Base-by-base conservation (phyloP, 2,888 invertebrate genomes). In the Rhyacophila evoluta region DNA sequence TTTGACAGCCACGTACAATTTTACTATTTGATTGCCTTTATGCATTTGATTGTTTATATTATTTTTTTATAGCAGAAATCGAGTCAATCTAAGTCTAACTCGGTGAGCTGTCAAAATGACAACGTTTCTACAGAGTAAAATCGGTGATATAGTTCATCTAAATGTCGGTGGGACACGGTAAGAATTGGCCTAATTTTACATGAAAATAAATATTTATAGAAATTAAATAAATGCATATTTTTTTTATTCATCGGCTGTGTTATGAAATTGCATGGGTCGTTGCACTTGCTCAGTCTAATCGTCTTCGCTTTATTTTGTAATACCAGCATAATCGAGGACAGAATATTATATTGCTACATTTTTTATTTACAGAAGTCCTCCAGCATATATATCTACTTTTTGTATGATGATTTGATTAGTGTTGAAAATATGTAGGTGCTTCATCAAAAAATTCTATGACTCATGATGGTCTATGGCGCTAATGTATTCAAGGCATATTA, bases 141-240 rank as follows among this genome's bases (percentile, higher is more conserved):
- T 79, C 19, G 80, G 81, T 27, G 82, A 79, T 55, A 97, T 98
- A 84, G 94, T 98, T 80, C 95, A 97, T 88, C 91, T 98, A 83
- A 98, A 98, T 89, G 97, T 98, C 83, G 98, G 98, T 79, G 98
- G 98, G 82, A 96, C 95, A 85, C 95, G 95, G 97, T 97, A 91
- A 87, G 86, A 70, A 72, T 79, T 73, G 79, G 25, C 10, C 15
- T 19, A 19, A 55, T 78, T 80, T 75, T 77, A 75, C 15, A 55
- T 55, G 8, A 55, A 19, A 55, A 33, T 33, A 4, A 4, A 33
- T 33, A 4, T 33, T 33, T 33, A 33, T 33, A 33, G 4, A 2
- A 33, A 33, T 4, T 2, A 6, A 6, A 33, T 33, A 33, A 2
- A 33, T 33, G 6, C 2, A 33, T 4, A 33, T 33, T 2, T 33